A percentile compares a stretch with the other conserved stretches of the same genome.
Evolutionary conservation across 2,113 vertebrate genomes (phyloP).

Genomic region (Clarias macrocephalus): DNA sequence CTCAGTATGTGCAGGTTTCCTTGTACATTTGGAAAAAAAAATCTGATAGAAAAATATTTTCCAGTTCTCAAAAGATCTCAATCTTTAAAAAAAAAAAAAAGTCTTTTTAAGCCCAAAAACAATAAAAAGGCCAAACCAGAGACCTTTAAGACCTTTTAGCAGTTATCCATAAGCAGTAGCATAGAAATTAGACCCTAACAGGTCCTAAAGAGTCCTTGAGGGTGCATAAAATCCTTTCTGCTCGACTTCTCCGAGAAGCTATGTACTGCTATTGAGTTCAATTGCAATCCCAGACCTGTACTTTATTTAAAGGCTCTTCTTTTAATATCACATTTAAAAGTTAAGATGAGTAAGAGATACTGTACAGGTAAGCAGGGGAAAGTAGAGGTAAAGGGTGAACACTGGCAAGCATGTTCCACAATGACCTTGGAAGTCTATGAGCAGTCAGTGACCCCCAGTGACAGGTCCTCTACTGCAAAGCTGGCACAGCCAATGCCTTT

Average conservation of each 20-base stretch:
- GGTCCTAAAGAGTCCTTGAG: conserved; percentile 42
- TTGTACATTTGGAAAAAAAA: background rate
- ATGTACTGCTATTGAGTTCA: conserved; percentile 27
- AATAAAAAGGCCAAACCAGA: background rate
- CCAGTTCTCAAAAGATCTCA: background rate
- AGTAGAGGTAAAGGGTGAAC: conserved; percentile 35
- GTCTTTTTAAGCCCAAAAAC: background rate
- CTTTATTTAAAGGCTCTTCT: conserved; percentile 49
- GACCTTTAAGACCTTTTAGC: conserved; percentile 42
- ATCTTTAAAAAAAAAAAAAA: too few species aligned
- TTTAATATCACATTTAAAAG: conserved; percentile 43
- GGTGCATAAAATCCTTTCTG: conserved; percentile 37
- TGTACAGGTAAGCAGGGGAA: conserved; percentile 19
- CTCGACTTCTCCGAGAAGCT: conserved; percentile 31
- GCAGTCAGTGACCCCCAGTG: conserved; percentile 48
- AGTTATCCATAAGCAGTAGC: conserved; percentile 40
- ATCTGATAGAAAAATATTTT: background rate
- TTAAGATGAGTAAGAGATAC: conserved; percentile 11
- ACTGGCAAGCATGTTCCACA: conserved; percentile 36
- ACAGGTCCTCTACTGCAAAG: conserved; percentile 50
- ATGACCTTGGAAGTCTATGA: conserved; percentile 54
- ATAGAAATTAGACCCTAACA: conserved; percentile 36
- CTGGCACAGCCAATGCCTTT: conserved; percentile 51
- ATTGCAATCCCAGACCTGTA: conserved; percentile 41
- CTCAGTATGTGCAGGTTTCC: background rate